Evolutionary conservation across 2,888 invertebrate genomes (phyloP), one percentile per base, ranked within the genome.

Genomic region (Lithosia quadra): DNA sequence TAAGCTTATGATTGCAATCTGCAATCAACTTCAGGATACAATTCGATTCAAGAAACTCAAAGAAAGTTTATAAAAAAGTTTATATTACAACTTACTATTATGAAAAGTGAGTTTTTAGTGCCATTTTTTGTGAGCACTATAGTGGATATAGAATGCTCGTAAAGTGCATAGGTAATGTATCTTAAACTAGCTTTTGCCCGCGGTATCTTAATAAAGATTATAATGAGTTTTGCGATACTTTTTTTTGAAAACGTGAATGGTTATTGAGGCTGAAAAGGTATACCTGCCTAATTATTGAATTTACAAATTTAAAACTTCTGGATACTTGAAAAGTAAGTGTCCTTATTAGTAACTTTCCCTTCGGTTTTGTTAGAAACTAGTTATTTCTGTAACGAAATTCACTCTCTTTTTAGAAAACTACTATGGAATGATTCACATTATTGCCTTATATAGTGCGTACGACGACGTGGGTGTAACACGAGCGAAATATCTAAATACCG

Each of bases 1-100:
- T 18, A 18, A 18, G 43, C 18, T 18, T 18, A 43, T 18, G 43
- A 43, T 43, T 43, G 43, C 18, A 43, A 43, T 18, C 43, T n/a
- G 49, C n/a, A 49, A 49, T 49, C 49, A n/a, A 49, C 49, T n/a
- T 2, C 18, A 49, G 2, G 43, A 49, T n/a, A 9, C 18, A 49
- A 49, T 49, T 9, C 18, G 49, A 49, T 49, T 49, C 18, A 43
- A 43, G 18, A 43, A 49, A n/a, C n/a, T 49, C 7, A 49, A 43
- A 49, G 49, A 49, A 49, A 49, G 49, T 49, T 49, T n/a, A 49
- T 49, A 49, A 49, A 49, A 49, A 49, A 49, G n/a, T n/a, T n/a
- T n/a, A n/a, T n/a, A n/a, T n/a, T n/a, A n/a, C n/a, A n/a, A n/a
- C n/a, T n/a, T n/a, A n/a, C n/a, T 49, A 7, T 18, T 49, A 49